Conservation (phyloP, 2,888 invertebrate species). For the Maniola hyperantus region DNA sequence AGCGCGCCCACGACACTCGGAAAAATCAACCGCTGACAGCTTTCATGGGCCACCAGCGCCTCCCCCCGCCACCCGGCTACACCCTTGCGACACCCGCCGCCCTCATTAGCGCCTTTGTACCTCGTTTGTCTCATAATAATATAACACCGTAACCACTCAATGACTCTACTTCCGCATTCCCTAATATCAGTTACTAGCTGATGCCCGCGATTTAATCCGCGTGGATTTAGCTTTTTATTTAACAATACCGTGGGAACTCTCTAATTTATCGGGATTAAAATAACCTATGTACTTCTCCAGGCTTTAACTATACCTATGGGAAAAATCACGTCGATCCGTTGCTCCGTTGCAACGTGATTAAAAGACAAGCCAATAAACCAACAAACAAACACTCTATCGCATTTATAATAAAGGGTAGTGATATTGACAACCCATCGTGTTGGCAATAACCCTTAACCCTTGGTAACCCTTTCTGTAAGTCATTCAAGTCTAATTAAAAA, state of each 20-base stretch:
- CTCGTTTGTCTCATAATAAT: constrained; percentile 74
- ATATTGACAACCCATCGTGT: constrained; percentile 10
- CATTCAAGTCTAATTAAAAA: constrained; percentile 16
- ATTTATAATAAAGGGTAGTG: too few relatives aligned
- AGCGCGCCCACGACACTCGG: constrained; percentile 80
- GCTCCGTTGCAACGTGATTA: too few relatives aligned
- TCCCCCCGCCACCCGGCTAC: constrained; percentile 39
- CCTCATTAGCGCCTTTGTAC: constrained; percentile 82
- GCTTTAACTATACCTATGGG: too few relatives aligned
- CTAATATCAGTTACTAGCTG: constrained; percentile 26
- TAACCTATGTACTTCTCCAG: too few relatives aligned
- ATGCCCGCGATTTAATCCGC: too few relatives aligned
- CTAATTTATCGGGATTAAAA: too few relatives aligned
- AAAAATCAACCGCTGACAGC: constrained; percentile 83
- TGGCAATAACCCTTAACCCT: too few relatives aligned
- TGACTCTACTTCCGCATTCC: constrained; percentile 33
- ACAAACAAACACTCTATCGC: too few relatives aligned
- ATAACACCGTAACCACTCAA: constrained; percentile 62
- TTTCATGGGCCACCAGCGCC: constrained; percentile 71
- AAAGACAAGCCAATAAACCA: too few relatives aligned
- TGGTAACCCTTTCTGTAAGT: constrained; percentile 5
- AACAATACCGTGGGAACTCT: too few relatives aligned
- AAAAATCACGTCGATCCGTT: too few relatives aligned
- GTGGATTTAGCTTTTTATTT: too few relatives aligned
- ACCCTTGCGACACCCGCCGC: constrained; percentile 50